Base-by-base conservation (phyloP, 1,140 invertebrate species). In the Centruroides sculpturatus region DNA sequence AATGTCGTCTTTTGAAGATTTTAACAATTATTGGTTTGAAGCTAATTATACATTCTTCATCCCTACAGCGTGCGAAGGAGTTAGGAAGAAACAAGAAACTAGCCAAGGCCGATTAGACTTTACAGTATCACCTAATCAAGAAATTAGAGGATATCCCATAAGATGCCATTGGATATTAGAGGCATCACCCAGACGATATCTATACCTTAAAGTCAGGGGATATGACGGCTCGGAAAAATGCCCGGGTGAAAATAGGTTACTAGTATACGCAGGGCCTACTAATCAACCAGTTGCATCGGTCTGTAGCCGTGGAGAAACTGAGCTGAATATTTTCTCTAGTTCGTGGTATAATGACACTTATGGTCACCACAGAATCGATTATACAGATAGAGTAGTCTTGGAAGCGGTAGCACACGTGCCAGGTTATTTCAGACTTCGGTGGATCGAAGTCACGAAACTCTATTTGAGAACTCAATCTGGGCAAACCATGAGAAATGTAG, bases 1-100 rank as follows among this genome's bases (percentile, higher is more conserved):
- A 5, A 93, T 93, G 89, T 82, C 83, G 55, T 80, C 85, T 1
- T 75, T 83, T 4, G 87, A 92, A 67, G 89, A 93, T 74, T 89
- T 86, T 69, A 81, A 84, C 55, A 85, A 85, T 59, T 79, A 89
- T 48, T 84, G 82, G 60, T 91, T 92, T 70, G 86, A 91, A 72
- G 89, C 85, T 23, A 82, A 80, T 34, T 88, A 84, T 68, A 86
- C 89, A 69, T 89, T 89, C 66, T 77, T 89, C 2, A 82, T 85
- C 69, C 55, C 34, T 23, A 47, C 4, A 55, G 53, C 10, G 12
- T 61, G 78, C 83, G 56, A 74, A 49, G 59, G 6, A 47, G 56
- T 12, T 34, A 59, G 49, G 11, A 46, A 47, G 3, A 47, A 62
- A 10, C 62, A 57, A 41, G 63, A 65, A 35, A 51, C 59, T 48